phyloP scores from a whole-genome alignment of 2,888 invertebrate genomes.

The Norana najaformis region DNA sequence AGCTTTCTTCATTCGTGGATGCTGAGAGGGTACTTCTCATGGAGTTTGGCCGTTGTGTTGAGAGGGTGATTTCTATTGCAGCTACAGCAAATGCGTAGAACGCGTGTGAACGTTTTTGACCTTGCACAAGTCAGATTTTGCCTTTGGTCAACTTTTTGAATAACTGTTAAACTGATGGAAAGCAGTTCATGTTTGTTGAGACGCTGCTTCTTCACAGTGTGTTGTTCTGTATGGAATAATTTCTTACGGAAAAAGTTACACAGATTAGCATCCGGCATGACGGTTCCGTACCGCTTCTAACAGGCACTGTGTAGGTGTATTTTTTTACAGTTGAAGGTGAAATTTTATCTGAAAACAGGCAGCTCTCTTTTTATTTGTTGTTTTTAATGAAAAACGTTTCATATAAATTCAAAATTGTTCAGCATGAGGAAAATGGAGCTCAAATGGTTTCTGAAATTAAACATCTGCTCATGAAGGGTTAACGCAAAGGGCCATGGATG shows the following conservation, averaged over 20 bases:
- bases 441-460: background rate
- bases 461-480: background rate
- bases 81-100: background rate
- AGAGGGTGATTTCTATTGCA: constrained; percentile 76
- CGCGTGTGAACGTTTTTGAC: background rate
- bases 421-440: background rate
- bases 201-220: background rate
- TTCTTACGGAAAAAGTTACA: background rate
- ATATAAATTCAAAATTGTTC: background rate
- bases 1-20: constrained; percentile 57
- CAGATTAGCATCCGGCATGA: background rate
- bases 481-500: background rate
- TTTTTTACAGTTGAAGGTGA: background rate
- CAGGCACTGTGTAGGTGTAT: background rate
- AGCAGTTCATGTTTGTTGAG: background rate
- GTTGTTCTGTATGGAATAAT: background rate
- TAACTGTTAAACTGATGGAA: background rate
- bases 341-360: background rate
- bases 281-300: background rate
- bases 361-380: background rate
- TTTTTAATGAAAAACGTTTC: background rate
- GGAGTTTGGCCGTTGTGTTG: constrained; percentile 91
- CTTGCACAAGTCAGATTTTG: background rate
- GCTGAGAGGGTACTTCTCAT: constrained; percentile 79
- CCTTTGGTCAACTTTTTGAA: background rate